Percentiles rank a stretch among this genome's conserved stretches.
These are phyloP conservation scores for Anhinga anhinga DNA, from an alignment of 2,113 vertebrate genomes.

Conservation along the genomic window DNA sequence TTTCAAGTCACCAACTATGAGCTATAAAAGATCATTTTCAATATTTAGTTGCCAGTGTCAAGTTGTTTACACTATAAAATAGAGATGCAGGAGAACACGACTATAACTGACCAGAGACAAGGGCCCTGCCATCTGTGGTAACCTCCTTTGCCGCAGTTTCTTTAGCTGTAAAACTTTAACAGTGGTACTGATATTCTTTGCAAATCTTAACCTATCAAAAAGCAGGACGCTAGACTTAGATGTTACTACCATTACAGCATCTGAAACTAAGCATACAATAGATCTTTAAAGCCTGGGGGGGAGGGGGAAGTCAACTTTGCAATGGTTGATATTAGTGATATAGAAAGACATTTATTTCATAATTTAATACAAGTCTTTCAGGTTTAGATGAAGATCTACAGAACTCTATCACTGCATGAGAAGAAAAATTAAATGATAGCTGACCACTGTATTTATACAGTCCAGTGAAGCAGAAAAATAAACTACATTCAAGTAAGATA, in stretches of 20 bases:
- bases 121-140: fast-evolving
- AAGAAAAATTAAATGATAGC: neutral
- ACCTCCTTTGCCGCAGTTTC: neutral
- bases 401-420: neutral
- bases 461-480: neutral
- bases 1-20: neutral
- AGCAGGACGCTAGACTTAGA: neutral
- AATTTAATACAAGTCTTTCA: neutral
- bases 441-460: neutral
- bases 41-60: neutral
- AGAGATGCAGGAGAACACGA: neutral
- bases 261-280: neutral
- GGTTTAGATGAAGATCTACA: neutral
- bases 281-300: neutral
- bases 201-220: neutral
- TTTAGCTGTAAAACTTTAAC: neutral
- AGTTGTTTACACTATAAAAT: neutral
- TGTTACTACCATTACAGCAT: neutral
- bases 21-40: neutral
- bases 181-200: neutral
- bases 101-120: neutral
- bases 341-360: neutral
- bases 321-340: neutral
- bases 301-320: neutral
- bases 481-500: neutral